Percentiles rank a stretch among this genome's conserved stretches.
Evolutionary conservation across 2,113 vertebrate species (phyloP).

Genomic region (Oncorhynchus tshawytscha): DNA sequence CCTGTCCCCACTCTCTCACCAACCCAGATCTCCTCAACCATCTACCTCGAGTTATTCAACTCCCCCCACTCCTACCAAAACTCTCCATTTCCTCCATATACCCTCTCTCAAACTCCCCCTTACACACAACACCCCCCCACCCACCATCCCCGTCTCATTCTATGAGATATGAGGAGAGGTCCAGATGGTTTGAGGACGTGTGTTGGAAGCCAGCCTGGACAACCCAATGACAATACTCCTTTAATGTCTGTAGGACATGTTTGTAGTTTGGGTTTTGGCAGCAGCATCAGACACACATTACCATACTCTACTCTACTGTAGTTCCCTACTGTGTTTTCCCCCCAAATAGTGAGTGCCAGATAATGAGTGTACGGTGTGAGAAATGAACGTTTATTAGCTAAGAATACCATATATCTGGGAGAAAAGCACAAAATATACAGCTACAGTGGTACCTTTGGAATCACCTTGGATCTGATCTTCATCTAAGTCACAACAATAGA

Average conservation of each 20-base stretch:
- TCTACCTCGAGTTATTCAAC: neutral
- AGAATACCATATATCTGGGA: too few relatives aligned
- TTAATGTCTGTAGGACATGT: neutral
- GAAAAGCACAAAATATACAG: too few relatives aligned
- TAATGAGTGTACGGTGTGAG: neutral
- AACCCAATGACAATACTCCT: neutral
- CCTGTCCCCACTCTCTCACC: too few relatives aligned
- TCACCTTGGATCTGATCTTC: too few relatives aligned
- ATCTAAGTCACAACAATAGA: too few relatives aligned
- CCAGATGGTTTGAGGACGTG: neutral
- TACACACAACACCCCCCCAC: neutral
- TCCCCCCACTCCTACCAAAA: neutral
- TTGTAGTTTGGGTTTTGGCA: neutral
- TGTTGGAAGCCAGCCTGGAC: neutral
- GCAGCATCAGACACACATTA: neutral
- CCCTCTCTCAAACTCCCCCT: neutral
- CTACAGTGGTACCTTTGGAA: too few relatives aligned
- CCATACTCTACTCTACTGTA: neutral
- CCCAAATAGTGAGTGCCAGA: neutral
- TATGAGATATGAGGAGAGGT: neutral
- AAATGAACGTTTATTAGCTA: too few relatives aligned
- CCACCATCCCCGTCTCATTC: too few relatives aligned
- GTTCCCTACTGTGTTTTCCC: neutral
- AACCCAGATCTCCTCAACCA: too few relatives aligned
- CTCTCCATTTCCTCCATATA: neutral